phyloP scores from a whole-genome alignment of 2,113 vertebrate genomes.

The Otus sunia region DNA sequence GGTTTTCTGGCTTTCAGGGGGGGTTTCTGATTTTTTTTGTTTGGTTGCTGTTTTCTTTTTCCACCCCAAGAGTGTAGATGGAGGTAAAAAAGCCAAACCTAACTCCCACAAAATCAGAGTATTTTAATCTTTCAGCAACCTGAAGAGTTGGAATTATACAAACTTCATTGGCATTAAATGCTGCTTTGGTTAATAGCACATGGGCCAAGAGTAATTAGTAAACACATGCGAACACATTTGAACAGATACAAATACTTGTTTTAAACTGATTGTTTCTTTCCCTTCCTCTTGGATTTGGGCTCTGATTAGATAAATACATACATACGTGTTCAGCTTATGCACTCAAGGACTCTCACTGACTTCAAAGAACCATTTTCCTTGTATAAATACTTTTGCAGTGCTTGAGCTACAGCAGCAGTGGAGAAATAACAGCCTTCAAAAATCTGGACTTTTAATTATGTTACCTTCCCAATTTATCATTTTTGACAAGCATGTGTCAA shows the following conservation, averaged over 20 bases:
- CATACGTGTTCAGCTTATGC: not conserved
- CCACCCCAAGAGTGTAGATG: not conserved
- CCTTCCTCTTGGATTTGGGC: not conserved
- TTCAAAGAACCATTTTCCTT: not conserved
- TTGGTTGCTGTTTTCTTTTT: not conserved
- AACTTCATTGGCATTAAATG: not conserved
- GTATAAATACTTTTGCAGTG: not conserved
- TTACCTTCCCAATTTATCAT: not conserved
- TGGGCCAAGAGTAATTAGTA: not conserved
- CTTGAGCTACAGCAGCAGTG: not conserved
- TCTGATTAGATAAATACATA: not conserved
- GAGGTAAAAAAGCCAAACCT: not conserved
- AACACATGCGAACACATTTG: not conserved
- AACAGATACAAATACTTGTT: not conserved
- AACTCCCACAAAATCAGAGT: not conserved
- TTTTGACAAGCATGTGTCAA: not conserved
- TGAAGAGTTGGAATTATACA: not conserved
- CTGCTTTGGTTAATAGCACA: not conserved
- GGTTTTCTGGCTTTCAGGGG: not conserved
- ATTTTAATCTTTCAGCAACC: not conserved
- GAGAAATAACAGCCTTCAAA: not conserved
- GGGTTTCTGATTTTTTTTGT: not conserved
- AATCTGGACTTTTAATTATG: not conserved
- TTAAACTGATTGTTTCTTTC: not conserved
- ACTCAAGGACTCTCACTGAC: not conserved